A percentile compares a stretch with the other conserved stretches of the same genome.
Conservation (phyloP, 1,140 invertebrate species). For the Idris sp. region DNA sequence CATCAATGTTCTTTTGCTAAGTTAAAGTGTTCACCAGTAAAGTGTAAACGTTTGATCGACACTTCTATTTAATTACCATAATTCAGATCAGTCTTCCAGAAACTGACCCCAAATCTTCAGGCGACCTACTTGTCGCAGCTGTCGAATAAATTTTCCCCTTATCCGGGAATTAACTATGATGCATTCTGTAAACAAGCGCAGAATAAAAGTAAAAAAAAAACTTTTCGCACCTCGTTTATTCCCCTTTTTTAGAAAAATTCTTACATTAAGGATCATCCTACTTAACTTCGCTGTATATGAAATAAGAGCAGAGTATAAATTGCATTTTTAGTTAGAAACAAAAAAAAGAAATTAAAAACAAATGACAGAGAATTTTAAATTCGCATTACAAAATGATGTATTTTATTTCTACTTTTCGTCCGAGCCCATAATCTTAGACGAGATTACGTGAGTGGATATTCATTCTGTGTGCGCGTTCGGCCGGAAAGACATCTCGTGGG, state of each 20-base stretch:
- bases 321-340: no score
- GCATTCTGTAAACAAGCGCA: slow-evolving; percentile 59
- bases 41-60: slow-evolving; percentile 65
- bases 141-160: slow-evolving; percentile 62
- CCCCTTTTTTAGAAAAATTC: slow-evolving; percentile 40
- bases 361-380: slow-evolving; percentile 10
- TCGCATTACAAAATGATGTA: slow-evolving; percentile 54
- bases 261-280: slow-evolving; percentile 42
- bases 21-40: slow-evolving; percentile 6
- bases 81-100: slow-evolving; percentile 70
- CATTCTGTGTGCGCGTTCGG: slow-evolving; percentile 74
- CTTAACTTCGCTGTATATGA: slow-evolving; percentile 13
- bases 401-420: slow-evolving; percentile 67
- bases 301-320: no score
- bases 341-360: not conserved
- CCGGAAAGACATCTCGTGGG: slow-evolving; percentile 70
- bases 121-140: slow-evolving; percentile 67
- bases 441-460: slow-evolving; percentile 62
- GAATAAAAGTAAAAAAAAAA: slow-evolving; percentile 39
- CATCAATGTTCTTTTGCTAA: not conserved
- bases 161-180: slow-evolving; percentile 55
- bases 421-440: slow-evolving; percentile 61
- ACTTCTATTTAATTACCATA: slow-evolving; percentile 67
- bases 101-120: slow-evolving; percentile 64
- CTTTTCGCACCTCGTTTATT: slow-evolving; percentile 62